Percentiles rank a stretch among this genome's conserved stretches.
These are phyloP conservation scores for Patagioenas fasciata DNA, from an alignment of 2,113 vertebrate species.

Conservation along the genomic window DNA sequence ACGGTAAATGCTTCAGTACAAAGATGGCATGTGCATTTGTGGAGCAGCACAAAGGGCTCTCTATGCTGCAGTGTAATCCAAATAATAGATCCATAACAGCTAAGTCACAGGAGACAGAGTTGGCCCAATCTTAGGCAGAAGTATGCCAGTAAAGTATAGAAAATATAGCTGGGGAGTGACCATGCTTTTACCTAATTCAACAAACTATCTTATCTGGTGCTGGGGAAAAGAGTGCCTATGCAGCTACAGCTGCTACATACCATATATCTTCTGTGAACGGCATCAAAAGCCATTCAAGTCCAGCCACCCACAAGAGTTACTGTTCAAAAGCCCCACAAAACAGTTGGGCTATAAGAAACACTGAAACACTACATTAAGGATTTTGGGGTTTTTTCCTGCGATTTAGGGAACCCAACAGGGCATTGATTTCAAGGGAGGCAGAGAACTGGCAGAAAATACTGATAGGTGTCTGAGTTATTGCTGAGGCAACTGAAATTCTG, in stretches of 20 bases:
- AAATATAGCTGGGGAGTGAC: background rate
- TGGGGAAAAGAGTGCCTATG: background rate
- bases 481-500: background rate
- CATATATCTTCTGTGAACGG: background rate
- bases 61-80: background rate
- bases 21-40: accelerated
- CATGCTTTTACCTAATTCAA: background rate
- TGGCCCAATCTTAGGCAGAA: background rate
- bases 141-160: background rate
- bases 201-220: slow-evolving; percentile 15
- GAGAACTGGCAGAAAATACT: background rate
- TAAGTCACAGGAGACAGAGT: background rate
- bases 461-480: background rate
- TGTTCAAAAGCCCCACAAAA: background rate
- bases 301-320: background rate
- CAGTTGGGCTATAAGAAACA: background rate
- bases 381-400: background rate
- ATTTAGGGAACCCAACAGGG: background rate
- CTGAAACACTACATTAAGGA: background rate
- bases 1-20: background rate
- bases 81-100: background rate
- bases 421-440: background rate
- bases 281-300: background rate
- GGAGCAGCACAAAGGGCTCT: background rate
- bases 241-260: background rate